phyloP scores from a whole-genome alignment of 1,140 invertebrate genomes.

The Philopotamus ludificatus region DNA sequence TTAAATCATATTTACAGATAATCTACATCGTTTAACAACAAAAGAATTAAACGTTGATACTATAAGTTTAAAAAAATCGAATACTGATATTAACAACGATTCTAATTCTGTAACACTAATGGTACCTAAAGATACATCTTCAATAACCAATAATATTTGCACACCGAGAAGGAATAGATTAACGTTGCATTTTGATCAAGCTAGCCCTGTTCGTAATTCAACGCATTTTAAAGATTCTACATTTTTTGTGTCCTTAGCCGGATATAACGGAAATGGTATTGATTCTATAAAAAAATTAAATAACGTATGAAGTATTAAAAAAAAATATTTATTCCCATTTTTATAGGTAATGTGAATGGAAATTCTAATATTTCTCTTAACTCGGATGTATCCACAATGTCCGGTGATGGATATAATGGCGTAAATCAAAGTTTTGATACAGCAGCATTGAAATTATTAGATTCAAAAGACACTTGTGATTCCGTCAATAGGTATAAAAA shows the following conservation, averaged over 20 bases:
- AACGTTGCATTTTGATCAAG: slow-evolving; percentile 58
- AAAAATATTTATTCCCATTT: background rate
- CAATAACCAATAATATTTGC: slow-evolving; percentile 42
- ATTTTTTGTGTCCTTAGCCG: slow-evolving; percentile 35
- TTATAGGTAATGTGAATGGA: slow-evolving; percentile 47
- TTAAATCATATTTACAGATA: slow-evolving; percentile 45
- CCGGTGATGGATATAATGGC: slow-evolving; percentile 48
- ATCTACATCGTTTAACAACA: slow-evolving; percentile 51
- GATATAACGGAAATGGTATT: slow-evolving; percentile 34
- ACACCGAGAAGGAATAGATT: slow-evolving; percentile 54
- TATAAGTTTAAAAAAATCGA: slow-evolving; percentile 32
- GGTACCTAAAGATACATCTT: slow-evolving; percentile 28
- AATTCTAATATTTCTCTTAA: slow-evolving; percentile 61
- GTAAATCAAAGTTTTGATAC: slow-evolving; percentile 24
- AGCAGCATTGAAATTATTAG: slow-evolving; percentile 46
- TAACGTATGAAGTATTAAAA: background rate
- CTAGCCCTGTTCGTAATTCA: slow-evolving; percentile 58
- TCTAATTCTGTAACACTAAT: background rate
- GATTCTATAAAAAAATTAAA: background rate
- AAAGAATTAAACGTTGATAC: slow-evolving; percentile 42
- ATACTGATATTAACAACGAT: slow-evolving; percentile 34
- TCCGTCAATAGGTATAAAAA: slow-evolving; percentile 52
- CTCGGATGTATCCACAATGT: slow-evolving; percentile 60
- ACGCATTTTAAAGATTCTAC: slow-evolving; percentile 60
- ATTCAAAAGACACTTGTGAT: slow-evolving; percentile 53